phyloP scores from a whole-genome alignment of 1,140 invertebrate genomes.

The Zaprionus taronus region DNA sequence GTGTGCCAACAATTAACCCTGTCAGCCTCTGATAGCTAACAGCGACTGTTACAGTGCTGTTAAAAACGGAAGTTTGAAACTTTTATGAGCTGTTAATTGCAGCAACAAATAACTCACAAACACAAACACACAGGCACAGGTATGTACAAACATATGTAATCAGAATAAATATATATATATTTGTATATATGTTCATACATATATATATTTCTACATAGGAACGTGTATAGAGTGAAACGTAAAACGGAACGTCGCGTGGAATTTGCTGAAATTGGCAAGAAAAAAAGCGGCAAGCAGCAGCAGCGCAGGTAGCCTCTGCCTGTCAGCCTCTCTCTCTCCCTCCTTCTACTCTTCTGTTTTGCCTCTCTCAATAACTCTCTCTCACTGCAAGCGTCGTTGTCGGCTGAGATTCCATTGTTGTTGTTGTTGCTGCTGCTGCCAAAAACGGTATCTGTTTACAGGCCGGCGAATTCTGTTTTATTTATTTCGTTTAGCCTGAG shows the following conservation, averaged over 20 bases:
- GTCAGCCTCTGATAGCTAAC: slow-evolving; percentile 6
- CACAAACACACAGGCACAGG: too few species aligned
- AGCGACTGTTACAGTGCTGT: slow-evolving; percentile 46
- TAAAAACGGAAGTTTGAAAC: slow-evolving; percentile 29
- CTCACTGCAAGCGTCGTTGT: slow-evolving; percentile 40
- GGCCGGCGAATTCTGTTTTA: slow-evolving; percentile 58
- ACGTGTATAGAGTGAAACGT: slow-evolving; percentile 40
- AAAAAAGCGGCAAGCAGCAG: slow-evolving; percentile 33
- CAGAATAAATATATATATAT: slow-evolving; percentile 5
- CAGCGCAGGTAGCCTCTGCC: slow-evolving; percentile 31
- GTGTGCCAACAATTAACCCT: slow-evolving; percentile 44
- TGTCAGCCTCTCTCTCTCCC: neutral
- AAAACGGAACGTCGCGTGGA: slow-evolving; percentile 64
- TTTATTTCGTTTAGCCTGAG: slow-evolving; percentile 7
- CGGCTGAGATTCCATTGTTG: slow-evolving; percentile 37
- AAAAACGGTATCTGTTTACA: slow-evolving; percentile 79
- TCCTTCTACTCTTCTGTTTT: slow-evolving; percentile 8
- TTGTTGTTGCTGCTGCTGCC: slow-evolving; percentile 14
- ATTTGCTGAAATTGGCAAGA: slow-evolving; percentile 75
- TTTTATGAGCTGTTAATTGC: slow-evolving; percentile 43
- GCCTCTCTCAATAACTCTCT: neutral
- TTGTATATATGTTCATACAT: slow-evolving; percentile 31
- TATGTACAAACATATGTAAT: neutral
- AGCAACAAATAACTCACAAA: slow-evolving; percentile 19
- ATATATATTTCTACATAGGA: neutral